Evolutionary conservation across 2,113 vertebrate genomes (phyloP).

Genomic region (Asarcornis scutulata): DNA sequence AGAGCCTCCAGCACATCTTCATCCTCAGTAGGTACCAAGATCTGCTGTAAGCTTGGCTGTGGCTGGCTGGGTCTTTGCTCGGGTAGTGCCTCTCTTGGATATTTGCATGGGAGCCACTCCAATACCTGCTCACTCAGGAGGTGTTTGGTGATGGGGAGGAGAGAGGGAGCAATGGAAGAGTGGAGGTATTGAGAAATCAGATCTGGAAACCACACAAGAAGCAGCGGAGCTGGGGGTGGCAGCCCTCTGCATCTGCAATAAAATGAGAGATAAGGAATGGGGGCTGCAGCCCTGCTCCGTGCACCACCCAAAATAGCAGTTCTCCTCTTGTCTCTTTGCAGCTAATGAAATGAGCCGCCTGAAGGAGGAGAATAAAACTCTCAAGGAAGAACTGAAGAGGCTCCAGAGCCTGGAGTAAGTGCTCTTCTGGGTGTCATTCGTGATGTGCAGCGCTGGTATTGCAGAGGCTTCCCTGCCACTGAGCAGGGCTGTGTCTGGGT

Average conservation of each 20-base stretch:
- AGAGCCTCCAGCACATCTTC: slow-evolving; percentile 90
- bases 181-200: neutral
- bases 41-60: neutral
- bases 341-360: slow-evolving; percentile 75
- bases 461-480: neutral
- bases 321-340: slow-evolving; percentile 17
- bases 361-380: slow-evolving; percentile 76
- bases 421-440: neutral
- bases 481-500: accelerated
- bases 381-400: slow-evolving; percentile 77
- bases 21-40: slow-evolving; percentile 81
- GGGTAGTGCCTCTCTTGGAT: neutral
- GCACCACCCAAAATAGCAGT: neutral
- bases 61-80: neutral
- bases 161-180: neutral
- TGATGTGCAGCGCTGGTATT: neutral
- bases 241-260: neutral
- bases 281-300: neutral
- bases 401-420: slow-evolving; percentile 72
- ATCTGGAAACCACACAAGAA: neutral
- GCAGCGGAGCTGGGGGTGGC: neutral
- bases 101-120: accelerated
- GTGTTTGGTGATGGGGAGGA: neutral
- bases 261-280: neutral
- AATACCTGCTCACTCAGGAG: accelerated